Base-by-base conservation (phyloP, 2,888 invertebrate species). In the Junonia oenone region DNA sequence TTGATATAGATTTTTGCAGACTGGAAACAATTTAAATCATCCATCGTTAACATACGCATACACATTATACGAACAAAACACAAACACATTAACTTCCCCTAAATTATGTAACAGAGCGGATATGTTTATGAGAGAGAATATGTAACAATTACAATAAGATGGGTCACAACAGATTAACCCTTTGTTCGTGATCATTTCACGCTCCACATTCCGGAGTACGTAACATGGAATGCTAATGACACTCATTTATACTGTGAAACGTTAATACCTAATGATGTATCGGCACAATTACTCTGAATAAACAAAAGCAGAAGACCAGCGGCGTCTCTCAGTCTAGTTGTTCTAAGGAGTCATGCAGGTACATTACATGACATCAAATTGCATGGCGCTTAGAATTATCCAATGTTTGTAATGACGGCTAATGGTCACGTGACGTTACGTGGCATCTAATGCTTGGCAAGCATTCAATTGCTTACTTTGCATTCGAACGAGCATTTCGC, bases 391-490 rank as follows among this genome's bases (percentile, higher is more conserved):
- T 67, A 67, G 54, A 57, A 61, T 83, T 83, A 83, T 81, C 76
- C 80, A 84, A 83, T 80, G 78, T 80, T 80, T 80, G 79, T 81
- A 76, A 78, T 73, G 74, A 72, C 72, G 75, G 67, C 71, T 72
- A 75, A 75, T 72, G 74, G 72, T 77, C 80, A 79, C 78, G 78
- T 78, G 79, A 70, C 61, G 66, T 76, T 77, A 78, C 79, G 77
- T 78, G 75, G 70, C 75, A 70, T 62, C 71, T 67, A 68, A 69
- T 66, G 69, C 74, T 82, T 88, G 87, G 88, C 84, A 81, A 66
- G 68, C 58, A 71, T 72, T 81, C 86, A 87, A 61, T 55, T 35
- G 54, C 56, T 59, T 56, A 59, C 56, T 67, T 65, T 76, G 83
- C 79, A 86, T 85, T 79, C 82, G 72, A 70, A 71, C 63, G 68